phyloP scores from a whole-genome alignment of 1,140 invertebrate species.

The Drosophila orosa region DNA sequence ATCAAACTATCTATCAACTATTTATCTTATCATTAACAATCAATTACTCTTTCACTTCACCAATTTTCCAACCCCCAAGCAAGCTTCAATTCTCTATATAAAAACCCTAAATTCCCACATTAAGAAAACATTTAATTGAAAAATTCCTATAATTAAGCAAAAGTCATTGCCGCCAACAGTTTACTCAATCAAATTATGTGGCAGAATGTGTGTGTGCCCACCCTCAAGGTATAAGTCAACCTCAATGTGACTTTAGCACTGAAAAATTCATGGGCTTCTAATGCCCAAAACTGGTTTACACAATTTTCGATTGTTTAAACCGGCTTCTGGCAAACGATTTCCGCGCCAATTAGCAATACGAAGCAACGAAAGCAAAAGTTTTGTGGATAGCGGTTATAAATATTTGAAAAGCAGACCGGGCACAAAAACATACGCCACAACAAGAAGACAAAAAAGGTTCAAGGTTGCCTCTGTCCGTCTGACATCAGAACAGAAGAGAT shows the following conservation, averaged over 20 bases:
- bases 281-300: slow-evolving; percentile 59
- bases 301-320: slow-evolving; percentile 54
- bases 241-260: slow-evolving; percentile 49
- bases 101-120: not conserved
- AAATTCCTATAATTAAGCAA: slow-evolving; percentile 30
- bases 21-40: slow-evolving; percentile 15
- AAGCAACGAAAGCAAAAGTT: slow-evolving; percentile 76
- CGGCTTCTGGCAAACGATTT: slow-evolving; percentile 59
- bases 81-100: not conserved
- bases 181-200: slow-evolving; percentile 4
- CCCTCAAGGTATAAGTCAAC: slow-evolving; percentile 4
- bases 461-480: slow-evolving; percentile 66
- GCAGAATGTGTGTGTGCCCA: not conserved
- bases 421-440: slow-evolving; percentile 27
- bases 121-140: slow-evolving; percentile 19
- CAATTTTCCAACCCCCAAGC: not conserved
- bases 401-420: slow-evolving; percentile 46
- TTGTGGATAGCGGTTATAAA: slow-evolving; percentile 68
- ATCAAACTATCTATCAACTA: not conserved
- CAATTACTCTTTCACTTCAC: not conserved
- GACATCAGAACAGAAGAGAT: slow-evolving; percentile 58
- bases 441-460: slow-evolving; percentile 64
- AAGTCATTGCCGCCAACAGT: slow-evolving; percentile 1
- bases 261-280: slow-evolving; percentile 55
- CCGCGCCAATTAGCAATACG: slow-evolving; percentile 71